Base-by-base conservation (phyloP, 2,888 invertebrate species). In the Iselma pallidipennis region DNA sequence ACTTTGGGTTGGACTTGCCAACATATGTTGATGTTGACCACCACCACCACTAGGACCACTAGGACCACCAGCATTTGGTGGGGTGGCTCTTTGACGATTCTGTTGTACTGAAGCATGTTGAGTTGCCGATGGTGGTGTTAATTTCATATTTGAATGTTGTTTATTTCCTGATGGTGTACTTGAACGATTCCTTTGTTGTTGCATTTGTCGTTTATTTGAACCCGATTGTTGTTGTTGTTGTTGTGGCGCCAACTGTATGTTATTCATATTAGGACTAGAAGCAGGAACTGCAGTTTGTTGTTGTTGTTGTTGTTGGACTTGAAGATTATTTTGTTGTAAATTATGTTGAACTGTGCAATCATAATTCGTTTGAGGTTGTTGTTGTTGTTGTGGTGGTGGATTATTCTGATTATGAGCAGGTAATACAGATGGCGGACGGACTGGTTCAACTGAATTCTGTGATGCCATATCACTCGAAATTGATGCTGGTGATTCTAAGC, bases 401-500 rank as follows among this genome's bases (percentile, higher is more conserved):
- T n/a, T n/a, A 31, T 37, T 37, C 5, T 14, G 42, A 71, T 71
- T 55, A 71, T 79, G 76, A 71, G 81, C 82, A 0, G 85, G 83
- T 16, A 86, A 77, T 0, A 86, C 86, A 51, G 87, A 87, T 0
- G 86, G 85, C 4, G 87, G 85, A n/a, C 85, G 81, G 4, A 82
- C 82, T 31, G 83, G 83, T 69, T 90, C 89, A 0, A 88, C 87
- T 0, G 89, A 86, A 75, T 87, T 88, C 70, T 92, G 92, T 0
- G 89, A 89, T 7, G 91, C 90, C 81, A 95, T 86, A 78, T 95
- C 94, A 50, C 91, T 92, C 1, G 93, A 90, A 69, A 95, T 94
- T 42, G 94, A 93, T 0, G 93, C 90, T 0, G 96, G 95, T 0
- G 95, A 95, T 78, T 95, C 95, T 66, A 96, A 82, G 0, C 92